Evolutionary conservation across 2,113 vertebrate species (phyloP).

Genomic region (Hoplias malabaricus): DNA sequence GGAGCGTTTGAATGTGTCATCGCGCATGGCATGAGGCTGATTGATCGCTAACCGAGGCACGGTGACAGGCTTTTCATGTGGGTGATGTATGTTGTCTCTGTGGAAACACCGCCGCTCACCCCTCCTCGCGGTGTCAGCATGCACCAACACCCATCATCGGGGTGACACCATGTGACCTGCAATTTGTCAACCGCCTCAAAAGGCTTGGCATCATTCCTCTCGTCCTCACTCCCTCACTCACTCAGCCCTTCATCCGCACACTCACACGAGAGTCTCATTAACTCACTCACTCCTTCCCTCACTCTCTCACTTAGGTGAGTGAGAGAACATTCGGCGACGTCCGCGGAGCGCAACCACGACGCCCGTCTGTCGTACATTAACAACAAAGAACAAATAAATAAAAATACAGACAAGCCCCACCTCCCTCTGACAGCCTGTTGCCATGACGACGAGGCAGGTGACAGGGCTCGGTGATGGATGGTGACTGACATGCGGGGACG

Average conservation of each 20-base stretch:
- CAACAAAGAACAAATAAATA: slow-evolving; percentile 8
- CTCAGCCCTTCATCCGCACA: slow-evolving; percentile 6
- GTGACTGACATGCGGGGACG: slow-evolving; percentile 43
- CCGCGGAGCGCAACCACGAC: neutral
- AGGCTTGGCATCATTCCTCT: slow-evolving; percentile 35
- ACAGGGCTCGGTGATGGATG: slow-evolving; percentile 30
- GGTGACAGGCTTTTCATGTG: slow-evolving; percentile 74
- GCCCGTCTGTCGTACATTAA: slow-evolving; percentile 11
- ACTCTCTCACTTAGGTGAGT: neutral
- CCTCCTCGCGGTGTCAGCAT: slow-evolving; percentile 9
- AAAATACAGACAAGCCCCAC: neutral
- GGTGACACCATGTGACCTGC: slow-evolving; percentile 64
- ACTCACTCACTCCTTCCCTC: neutral
- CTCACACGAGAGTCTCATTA: neutral
- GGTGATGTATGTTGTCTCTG: slow-evolving; percentile 59
- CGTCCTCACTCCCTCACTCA: neutral
- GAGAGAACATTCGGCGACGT: neutral
- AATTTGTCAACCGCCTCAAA: slow-evolving; percentile 70
- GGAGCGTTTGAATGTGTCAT: slow-evolving; percentile 53
- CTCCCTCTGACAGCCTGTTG: slow-evolving; percentile 8
- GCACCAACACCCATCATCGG: neutral
- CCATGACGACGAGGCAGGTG: slow-evolving; percentile 39
- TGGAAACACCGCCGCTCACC: slow-evolving; percentile 16
- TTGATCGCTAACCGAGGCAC: slow-evolving; percentile 73
- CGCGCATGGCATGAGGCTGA: slow-evolving; percentile 50